These are phyloP conservation scores for Brachyhypopomus occidentalis DNA, from an alignment of 2,113 vertebrate genomes.

Conservation along the genomic window DNA sequence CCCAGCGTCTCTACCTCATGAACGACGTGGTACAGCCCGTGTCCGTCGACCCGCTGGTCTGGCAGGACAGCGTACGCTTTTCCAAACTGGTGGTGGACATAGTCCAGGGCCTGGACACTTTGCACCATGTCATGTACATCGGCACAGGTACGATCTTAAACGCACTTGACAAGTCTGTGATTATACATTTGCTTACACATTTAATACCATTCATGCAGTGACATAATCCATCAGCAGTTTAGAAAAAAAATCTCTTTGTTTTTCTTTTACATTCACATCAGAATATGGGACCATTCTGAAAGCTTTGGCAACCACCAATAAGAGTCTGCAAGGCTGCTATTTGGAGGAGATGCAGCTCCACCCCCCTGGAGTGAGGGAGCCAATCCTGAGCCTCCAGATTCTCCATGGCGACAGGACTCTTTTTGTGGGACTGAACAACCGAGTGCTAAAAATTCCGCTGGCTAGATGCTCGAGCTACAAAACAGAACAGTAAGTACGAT, in stretches of 20 bases:
- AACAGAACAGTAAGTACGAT: constrained; percentile 82
- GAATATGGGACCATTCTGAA: constrained; percentile 96
- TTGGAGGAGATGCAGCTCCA: constrained; percentile 96
- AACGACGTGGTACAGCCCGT: constrained; percentile 95
- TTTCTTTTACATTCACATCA: constrained; percentile 59
- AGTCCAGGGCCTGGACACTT: constrained; percentile 92
- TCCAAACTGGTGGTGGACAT: constrained; percentile 95
- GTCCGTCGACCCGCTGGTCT: constrained; percentile 88
- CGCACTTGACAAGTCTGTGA: neutral
- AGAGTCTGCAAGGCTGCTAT: constrained; percentile 91
- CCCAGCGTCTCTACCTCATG: constrained; percentile 94
- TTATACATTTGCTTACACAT: neutral
- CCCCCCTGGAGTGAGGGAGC: constrained; percentile 79
- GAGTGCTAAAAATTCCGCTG: constrained; percentile 90
- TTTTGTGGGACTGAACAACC: constrained; percentile 88
- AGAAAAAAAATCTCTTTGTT: neutral
- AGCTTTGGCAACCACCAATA: constrained; percentile 88
- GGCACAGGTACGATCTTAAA: constrained; percentile 83
- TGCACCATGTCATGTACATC: constrained; percentile 97
- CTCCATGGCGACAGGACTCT: constrained; percentile 91
- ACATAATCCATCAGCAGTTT: neutral
- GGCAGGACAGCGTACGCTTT: constrained; percentile 93
- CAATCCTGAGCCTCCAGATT: constrained; percentile 92
- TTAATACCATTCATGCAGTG: neutral
- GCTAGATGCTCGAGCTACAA: constrained; percentile 89